A percentile compares a stretch with the other conserved stretches of the same genome.
phyloP scores from a whole-genome alignment of 2,888 invertebrate genomes.

The Eretmocerus hayati region DNA sequence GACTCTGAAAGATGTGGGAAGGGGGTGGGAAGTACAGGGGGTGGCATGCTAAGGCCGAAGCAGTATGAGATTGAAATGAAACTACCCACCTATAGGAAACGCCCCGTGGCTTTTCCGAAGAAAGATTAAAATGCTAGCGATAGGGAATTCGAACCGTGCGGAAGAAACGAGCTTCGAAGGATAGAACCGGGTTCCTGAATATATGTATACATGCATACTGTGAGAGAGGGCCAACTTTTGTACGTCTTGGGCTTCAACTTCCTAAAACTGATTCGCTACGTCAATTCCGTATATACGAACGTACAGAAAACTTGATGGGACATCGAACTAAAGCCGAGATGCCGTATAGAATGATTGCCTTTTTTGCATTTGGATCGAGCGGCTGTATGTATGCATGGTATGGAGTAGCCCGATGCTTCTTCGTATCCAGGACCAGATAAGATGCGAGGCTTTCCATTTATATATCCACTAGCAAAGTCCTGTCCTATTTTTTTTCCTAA shows the following conservation, averaged over 20 bases:
- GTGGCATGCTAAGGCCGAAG: slow-evolving; percentile 18
- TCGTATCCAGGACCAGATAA: no score
- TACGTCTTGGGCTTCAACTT: no score
- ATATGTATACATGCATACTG: neutral
- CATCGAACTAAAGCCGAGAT: neutral
- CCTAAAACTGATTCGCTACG: slow-evolving; percentile 20
- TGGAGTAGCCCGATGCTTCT: no score
- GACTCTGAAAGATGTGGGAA: no score
- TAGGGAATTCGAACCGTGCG: slow-evolving; percentile 19
- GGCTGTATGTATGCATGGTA: no score
- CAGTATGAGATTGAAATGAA: slow-evolving; percentile 40
- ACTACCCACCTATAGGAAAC: slow-evolving; percentile 34
- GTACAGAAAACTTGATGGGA: slow-evolving; percentile 5
- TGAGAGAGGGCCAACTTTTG: neutral
- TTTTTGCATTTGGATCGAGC: slow-evolving; percentile 16
- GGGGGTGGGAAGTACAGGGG: no score
- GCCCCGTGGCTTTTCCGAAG: slow-evolving; percentile 37
- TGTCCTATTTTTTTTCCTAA: neutral
- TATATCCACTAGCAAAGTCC: no score
- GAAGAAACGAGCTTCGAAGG: no score
- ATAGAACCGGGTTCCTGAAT: no score
- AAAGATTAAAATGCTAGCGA: slow-evolving; percentile 39
- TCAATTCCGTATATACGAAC: slow-evolving; percentile 20
- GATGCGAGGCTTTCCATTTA: no score
- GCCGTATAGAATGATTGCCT: slow-evolving; percentile 21